These are phyloP conservation scores for Acipenser oxyrinchus DNA, from an alignment of 2,797 vertebrate genomes.

Conservation along the genomic window DNA sequence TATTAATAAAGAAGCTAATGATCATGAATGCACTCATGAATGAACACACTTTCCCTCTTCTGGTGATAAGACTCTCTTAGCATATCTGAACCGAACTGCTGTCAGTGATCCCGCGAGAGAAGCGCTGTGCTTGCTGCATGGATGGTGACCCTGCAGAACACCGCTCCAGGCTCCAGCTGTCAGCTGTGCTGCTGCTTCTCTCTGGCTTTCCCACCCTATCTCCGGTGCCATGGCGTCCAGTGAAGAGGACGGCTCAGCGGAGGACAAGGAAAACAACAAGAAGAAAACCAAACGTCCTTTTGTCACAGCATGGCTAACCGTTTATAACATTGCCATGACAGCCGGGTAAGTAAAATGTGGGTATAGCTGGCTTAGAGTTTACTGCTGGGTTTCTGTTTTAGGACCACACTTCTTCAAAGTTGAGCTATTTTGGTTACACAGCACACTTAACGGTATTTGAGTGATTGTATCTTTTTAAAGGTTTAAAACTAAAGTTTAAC, in stretches of 20 bases:
- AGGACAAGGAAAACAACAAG: conserved; percentile 80
- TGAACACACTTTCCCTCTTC: too few species aligned
- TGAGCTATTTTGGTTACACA: too few species aligned
- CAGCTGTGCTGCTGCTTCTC: conserved; percentile 49
- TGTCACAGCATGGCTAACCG: conserved; percentile 85
- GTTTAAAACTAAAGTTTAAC: too few species aligned
- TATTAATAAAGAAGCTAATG: too few species aligned
- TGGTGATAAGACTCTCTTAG: neutral
- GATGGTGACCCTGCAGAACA: conserved; percentile 36
- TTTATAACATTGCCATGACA: conserved; percentile 98
- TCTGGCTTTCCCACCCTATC: conserved; percentile 59
- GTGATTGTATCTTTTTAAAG: too few species aligned
- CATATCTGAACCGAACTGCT: neutral
- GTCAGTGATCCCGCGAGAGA: conserved; percentile 44
- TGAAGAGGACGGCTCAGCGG: conserved; percentile 79
- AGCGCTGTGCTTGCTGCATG: conserved; percentile 30
- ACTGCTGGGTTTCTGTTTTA: conserved; percentile 26
- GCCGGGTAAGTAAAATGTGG: conserved; percentile 74
- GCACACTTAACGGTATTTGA: too few species aligned
- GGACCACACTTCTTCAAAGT: conserved; percentile 13
- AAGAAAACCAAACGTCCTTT: conserved; percentile 64
- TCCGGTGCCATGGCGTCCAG: conserved; percentile 83
- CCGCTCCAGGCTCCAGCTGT: conserved; percentile 53
- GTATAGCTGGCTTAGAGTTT: neutral
- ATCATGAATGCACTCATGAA: too few species aligned